Conservation (phyloP, 2,888 invertebrate species). For the Mellilla xanthometata region DNA sequence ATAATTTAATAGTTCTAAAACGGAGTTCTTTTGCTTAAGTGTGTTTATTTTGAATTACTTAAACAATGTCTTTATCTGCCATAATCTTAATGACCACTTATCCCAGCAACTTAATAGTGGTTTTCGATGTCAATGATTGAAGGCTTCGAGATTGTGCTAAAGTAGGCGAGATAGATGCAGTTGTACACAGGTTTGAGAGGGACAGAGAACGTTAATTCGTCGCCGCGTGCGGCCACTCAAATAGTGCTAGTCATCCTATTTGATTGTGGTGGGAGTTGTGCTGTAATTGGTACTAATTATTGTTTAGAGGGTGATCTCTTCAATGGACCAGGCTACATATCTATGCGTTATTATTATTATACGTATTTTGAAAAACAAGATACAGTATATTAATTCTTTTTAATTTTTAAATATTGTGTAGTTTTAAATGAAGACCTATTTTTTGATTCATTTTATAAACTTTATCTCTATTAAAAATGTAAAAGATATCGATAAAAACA, state of each 20-base stretch:
- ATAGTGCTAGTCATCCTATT: constrained; percentile 76
- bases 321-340: constrained; percentile 45
- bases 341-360: constrained; percentile 1
- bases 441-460: too few relatives aligned
- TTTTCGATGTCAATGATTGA: constrained; percentile 49
- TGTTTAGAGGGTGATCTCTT: constrained; percentile 65
- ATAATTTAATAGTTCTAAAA: constrained; percentile 22
- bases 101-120: constrained; percentile 42
- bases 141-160: constrained; percentile 37
- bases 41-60: constrained; percentile 30
- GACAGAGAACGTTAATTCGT: constrained; percentile 57
- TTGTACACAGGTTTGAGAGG: constrained; percentile 39
- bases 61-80: constrained; percentile 35
- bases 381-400: too few relatives aligned
- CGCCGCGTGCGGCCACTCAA: constrained; percentile 74
- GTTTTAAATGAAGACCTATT: too few relatives aligned
- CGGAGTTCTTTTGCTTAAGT: constrained; percentile 22
- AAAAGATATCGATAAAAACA: too few relatives aligned
- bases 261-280: constrained; percentile 73
- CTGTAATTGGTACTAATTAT: constrained; percentile 78
- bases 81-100: constrained; percentile 36
- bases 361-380: background rate
- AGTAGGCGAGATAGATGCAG: constrained; percentile 42
- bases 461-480: too few relatives aligned
- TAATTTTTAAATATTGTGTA: too few relatives aligned